Conservation (phyloP, 92 coral and sea anemone species). For the Actinernus sp. region DNA sequence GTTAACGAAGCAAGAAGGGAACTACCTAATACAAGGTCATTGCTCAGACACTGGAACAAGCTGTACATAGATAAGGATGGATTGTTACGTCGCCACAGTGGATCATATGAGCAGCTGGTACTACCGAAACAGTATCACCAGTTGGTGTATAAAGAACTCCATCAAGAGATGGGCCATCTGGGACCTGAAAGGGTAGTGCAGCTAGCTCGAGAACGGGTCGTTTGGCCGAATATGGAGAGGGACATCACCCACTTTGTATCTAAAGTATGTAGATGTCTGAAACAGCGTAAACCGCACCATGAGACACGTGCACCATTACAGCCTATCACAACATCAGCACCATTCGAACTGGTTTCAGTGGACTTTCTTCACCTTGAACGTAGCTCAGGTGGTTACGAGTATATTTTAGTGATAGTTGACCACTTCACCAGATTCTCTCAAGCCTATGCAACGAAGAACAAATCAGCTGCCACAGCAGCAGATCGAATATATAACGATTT, state of each 20-base stretch:
- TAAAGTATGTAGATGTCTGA: slow-evolving; percentile 38
- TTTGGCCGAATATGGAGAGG: slow-evolving; percentile 58
- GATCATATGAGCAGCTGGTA: slow-evolving; percentile 28
- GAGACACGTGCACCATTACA: not conserved
- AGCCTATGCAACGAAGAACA: slow-evolving; percentile 33
- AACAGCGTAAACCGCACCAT: slow-evolving; percentile 10
- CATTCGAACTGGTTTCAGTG: slow-evolving; percentile 30
- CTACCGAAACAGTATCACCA: slow-evolving; percentile 33
- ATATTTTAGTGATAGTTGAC: slow-evolving; percentile 27
- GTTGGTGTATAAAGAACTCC: slow-evolving; percentile 35
- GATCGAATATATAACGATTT: slow-evolving; percentile 34
- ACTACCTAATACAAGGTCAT: slow-evolving; percentile 28
- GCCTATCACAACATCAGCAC: slow-evolving; percentile 20
- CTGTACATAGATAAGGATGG: slow-evolving; percentile 50
- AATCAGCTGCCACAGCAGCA: slow-evolving; percentile 33
- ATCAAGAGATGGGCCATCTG: slow-evolving; percentile 70
- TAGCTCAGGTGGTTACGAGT: slow-evolving; percentile 21
- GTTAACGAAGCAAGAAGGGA: no score
- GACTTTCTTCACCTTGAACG: slow-evolving; percentile 42
- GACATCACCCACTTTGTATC: slow-evolving; percentile 42
- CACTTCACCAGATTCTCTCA: slow-evolving; percentile 33
- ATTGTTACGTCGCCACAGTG: slow-evolving; percentile 32
- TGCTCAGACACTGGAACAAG: slow-evolving; percentile 61
- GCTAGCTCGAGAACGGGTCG: slow-evolving; percentile 55
- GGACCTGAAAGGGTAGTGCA: slow-evolving; percentile 21